A percentile compares a stretch with the other conserved stretches of the same genome.
Evolutionary conservation across 1,140 invertebrate species (phyloP).

Genomic region (Archivesica marissinica): DNA sequence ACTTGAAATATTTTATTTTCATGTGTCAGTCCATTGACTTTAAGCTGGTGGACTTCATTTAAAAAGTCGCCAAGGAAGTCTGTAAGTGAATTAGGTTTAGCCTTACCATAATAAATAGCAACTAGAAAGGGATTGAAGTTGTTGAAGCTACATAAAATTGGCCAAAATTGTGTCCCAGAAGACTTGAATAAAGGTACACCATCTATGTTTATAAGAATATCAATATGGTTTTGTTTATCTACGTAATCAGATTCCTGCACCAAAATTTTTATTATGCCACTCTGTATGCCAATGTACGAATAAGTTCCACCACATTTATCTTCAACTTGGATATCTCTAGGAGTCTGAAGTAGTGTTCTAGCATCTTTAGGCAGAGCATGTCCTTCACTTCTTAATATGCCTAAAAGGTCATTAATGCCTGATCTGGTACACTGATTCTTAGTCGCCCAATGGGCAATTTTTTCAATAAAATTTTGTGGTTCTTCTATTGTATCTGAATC

Average conservation of each 20-base stretch:
- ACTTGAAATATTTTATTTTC: constrained; percentile 64
- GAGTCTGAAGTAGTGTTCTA: constrained; percentile 8
- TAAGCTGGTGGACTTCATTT: constrained; percentile 67
- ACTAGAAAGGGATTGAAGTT: constrained; percentile 69
- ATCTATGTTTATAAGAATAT: constrained; percentile 63
- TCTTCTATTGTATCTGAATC: not conserved
- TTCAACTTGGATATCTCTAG: not conserved
- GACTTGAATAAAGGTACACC: constrained; percentile 67
- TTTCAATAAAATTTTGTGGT: not conserved
- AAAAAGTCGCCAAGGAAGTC: constrained; percentile 77
- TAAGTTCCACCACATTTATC: constrained; percentile 41
- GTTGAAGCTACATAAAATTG: constrained; percentile 70
- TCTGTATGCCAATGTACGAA: constrained; percentile 23
- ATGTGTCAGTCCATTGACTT: constrained; percentile 65
- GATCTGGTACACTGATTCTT: not conserved
- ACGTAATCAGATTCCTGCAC: not conserved
- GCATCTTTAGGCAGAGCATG: constrained; percentile 26
- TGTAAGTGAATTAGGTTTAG: constrained; percentile 73
- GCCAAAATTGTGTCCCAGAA: constrained; percentile 68
- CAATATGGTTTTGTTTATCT: not conserved
- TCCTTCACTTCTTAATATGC: not conserved
- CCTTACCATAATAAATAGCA: constrained; percentile 72
- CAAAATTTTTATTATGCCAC: not conserved
- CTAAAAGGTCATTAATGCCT: not conserved
- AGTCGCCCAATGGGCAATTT: not conserved